phyloP scores from a whole-genome alignment of 2,888 invertebrate genomes.

The Parelbella ahira region DNA sequence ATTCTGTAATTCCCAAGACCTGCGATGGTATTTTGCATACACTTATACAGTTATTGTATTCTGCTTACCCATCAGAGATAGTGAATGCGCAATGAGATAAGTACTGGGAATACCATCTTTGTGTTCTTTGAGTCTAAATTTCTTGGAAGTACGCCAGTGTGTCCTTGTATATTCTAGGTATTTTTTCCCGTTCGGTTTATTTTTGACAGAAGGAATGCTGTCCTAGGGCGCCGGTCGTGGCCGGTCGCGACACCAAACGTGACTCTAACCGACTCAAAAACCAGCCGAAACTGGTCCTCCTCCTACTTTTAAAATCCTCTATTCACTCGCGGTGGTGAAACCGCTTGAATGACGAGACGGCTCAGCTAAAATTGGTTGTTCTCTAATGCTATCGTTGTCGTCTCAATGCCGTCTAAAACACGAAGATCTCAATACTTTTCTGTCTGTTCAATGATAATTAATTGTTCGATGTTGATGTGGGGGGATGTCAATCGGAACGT shows the following conservation, averaged over 20 bases:
- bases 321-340: constrained; percentile 23
- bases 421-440: constrained; percentile 68
- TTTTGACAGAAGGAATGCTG: constrained; percentile 73
- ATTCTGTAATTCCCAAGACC: no score
- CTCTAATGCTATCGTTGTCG: constrained; percentile 69
- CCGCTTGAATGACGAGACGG: constrained; percentile 35
- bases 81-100: background rate
- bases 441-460: constrained; percentile 69
- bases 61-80: background rate
- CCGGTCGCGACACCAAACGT: constrained; percentile 58
- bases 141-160: constrained; percentile 31
- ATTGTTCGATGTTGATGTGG: constrained; percentile 64
- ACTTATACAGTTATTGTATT: background rate
- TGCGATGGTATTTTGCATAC: no score
- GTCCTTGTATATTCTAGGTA: constrained; percentile 57
- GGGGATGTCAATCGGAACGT: constrained; percentile 63
- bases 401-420: constrained; percentile 75
- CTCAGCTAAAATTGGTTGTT: constrained; percentile 45
- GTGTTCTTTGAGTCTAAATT: constrained; percentile 23
- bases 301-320: constrained; percentile 36
- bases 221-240: constrained; percentile 63
- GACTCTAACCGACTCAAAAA: constrained; percentile 49
- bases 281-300: constrained; percentile 45
- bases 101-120: constrained; percentile 4
- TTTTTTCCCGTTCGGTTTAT: constrained; percentile 55